phyloP scores from a whole-genome alignment of 2,888 invertebrate species.

The Dendrolimus pini region DNA sequence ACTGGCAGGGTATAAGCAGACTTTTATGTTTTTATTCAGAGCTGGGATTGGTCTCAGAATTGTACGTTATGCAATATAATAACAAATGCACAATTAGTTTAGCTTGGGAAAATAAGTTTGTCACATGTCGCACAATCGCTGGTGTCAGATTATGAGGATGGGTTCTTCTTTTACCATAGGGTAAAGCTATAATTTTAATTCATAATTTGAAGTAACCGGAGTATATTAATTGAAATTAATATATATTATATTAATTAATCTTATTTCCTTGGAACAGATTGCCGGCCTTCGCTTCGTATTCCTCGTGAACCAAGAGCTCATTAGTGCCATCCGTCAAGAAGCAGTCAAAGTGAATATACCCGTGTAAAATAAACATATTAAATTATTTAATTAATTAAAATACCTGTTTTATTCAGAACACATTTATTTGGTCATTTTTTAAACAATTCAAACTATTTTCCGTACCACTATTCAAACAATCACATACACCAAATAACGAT shows the following conservation, averaged over 20 bases:
- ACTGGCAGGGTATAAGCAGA: too few species aligned
- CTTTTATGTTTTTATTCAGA: too few species aligned
- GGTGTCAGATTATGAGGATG: too few species aligned
- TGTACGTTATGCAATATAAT: too few species aligned
- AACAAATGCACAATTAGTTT: too few species aligned
- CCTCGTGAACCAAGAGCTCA: conserved; percentile 93
- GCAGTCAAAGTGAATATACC: conserved; percentile 85
- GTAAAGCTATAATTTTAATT: too few species aligned
- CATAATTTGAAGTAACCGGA: too few species aligned
- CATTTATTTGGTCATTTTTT: conserved; percentile 74
- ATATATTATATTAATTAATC: background rate
- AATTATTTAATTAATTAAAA: conserved; percentile 28
- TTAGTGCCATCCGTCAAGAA: conserved; percentile 92
- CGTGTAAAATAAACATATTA: conserved; percentile 33
- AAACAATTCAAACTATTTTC: conserved; percentile 52
- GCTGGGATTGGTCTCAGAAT: too few species aligned
- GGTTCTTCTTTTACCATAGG: too few species aligned
- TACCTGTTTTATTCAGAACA: conserved; percentile 59
- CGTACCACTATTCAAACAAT: conserved; percentile 49
- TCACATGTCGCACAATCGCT: too few species aligned
- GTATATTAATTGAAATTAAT: too few species aligned
- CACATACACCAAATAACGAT: conserved; percentile 31
- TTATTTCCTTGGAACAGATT: conserved; percentile 73
- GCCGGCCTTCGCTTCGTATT: conserved; percentile 95
- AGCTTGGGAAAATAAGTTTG: too few species aligned